Evolutionary conservation across 2,797 vertebrate species (phyloP), one percentile per base, ranked within the genome.

Genomic region (Podarcis siculus): DNA sequence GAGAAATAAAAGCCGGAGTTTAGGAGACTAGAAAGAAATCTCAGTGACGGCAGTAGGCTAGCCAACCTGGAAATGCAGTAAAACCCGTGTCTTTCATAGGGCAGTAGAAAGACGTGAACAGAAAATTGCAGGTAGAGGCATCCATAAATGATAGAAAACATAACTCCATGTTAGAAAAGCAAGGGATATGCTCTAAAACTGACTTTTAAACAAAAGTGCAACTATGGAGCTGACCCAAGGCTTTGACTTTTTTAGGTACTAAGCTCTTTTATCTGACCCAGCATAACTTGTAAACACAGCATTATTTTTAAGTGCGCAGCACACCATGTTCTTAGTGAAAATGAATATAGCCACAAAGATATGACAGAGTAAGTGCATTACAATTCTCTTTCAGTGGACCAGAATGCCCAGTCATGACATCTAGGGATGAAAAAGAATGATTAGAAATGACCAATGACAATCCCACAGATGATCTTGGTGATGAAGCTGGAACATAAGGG

Each of bases 1-100:
- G 87, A 91, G 73, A 5, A 6, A 92, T 73, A 89, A 91, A 94
- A 91, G 37, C 49, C 86, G 86, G 85, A 25, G 5, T 93, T 93
- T 75, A 80, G 79, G 42, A 90, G 39, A 79, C 39, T 21, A 88
- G 55, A 69, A 66, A 92, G 85, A 93, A 91, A 90, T 77, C 88
- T 83, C 82, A 87, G 58, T 66, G 0, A 0, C 3, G 80, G 79
- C 72, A 90, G 82, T 39, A 87, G 79, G 61, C 64, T 86, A 89
- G 37, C 1, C 1, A 13, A 0, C 5, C 30, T 77, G 67, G 55
- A 87, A 80, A 67, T 82, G 89, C 81, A 86, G 81, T 81, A 92
- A 91, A 92, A 92, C 35, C 80, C 64, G 4, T 79, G 21, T 94
- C 61, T 27, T 85, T 86, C 23, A 12, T 35, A 81, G 71, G n/a